Percentiles rank a stretch among this genome's conserved stretches.
Evolutionary conservation across 2,888 invertebrate genomes (phyloP).

Genomic region (Marronus borbonicus): DNA sequence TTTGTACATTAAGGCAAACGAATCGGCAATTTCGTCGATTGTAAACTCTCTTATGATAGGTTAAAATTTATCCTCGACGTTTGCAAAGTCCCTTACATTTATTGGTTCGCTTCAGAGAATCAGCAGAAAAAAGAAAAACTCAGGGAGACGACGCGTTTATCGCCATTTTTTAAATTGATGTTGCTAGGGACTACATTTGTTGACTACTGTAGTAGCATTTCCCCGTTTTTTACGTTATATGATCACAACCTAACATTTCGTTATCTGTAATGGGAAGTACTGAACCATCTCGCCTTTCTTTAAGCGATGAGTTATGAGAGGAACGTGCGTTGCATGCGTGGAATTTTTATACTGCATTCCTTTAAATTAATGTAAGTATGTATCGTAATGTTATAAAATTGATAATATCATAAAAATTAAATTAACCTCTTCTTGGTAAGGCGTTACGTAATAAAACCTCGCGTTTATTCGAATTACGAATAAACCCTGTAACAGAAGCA

Average conservation of each 20-base stretch:
- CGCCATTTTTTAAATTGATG: not conserved
- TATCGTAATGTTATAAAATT: no score
- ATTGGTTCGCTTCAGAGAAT: slow-evolving; percentile 10
- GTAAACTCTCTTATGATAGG: slow-evolving; percentile 37
- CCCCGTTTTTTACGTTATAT: not conserved
- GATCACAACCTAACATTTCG: not conserved
- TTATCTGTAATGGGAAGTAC: not conserved
- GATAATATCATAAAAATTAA: no score
- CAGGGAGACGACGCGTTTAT: not conserved
- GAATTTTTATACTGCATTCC: no score
- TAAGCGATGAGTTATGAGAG: no score
- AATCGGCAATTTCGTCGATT: slow-evolving; percentile 37
- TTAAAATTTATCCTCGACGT: slow-evolving; percentile 36
- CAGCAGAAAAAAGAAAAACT: slow-evolving; percentile 13
- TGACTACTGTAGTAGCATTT: not conserved
- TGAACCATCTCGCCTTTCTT: not conserved
- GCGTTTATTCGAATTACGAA: no score
- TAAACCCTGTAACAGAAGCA: no score
- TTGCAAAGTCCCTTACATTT: slow-evolving; percentile 34
- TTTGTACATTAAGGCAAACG: slow-evolving; percentile 28
- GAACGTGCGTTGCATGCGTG: no score
- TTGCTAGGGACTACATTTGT: not conserved
- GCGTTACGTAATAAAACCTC: no score
- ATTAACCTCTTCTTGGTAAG: no score
- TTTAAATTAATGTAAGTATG: no score